phyloP scores from a whole-genome alignment of 2,888 invertebrate species.

The Maniola hyperantus region DNA sequence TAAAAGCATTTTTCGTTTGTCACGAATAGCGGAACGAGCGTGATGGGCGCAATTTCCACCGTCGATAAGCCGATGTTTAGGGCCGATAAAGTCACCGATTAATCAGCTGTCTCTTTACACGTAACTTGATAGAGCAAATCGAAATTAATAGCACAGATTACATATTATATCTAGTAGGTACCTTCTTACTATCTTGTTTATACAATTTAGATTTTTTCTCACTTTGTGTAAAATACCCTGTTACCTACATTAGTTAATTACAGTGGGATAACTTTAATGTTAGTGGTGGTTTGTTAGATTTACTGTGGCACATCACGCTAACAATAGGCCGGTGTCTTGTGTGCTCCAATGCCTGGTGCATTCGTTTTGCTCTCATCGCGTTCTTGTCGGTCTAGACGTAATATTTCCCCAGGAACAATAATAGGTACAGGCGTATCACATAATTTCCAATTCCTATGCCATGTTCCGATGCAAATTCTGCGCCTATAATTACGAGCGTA shows the following conservation, averaged over 20 bases:
- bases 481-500: constrained; percentile 1
- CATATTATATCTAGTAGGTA: not conserved
- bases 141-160: constrained; percentile 3
- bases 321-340: constrained; percentile 71
- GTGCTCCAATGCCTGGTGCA: constrained; percentile 47
- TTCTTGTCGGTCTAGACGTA: constrained; percentile 76
- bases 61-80: constrained; percentile 19
- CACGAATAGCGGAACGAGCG: constrained; percentile 17
- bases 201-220: no score
- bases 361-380: constrained; percentile 71
- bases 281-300: constrained; percentile 48
- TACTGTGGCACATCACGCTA: constrained; percentile 71
- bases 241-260: no score
- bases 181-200: no score
- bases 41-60: constrained; percentile 11
- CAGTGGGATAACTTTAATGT: constrained; percentile 60
- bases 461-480: constrained; percentile 11
- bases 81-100: constrained; percentile 22
- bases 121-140: constrained; percentile 16
- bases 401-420: constrained; percentile 68
- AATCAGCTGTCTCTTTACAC: constrained; percentile 25
- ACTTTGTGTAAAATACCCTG: no score
- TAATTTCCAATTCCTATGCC: constrained; percentile 45
- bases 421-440: constrained; percentile 55
- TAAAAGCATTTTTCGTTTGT: constrained; percentile 10